Conservation (phyloP, 1,140 invertebrate genomes). For the Bombus superbus region DNA sequence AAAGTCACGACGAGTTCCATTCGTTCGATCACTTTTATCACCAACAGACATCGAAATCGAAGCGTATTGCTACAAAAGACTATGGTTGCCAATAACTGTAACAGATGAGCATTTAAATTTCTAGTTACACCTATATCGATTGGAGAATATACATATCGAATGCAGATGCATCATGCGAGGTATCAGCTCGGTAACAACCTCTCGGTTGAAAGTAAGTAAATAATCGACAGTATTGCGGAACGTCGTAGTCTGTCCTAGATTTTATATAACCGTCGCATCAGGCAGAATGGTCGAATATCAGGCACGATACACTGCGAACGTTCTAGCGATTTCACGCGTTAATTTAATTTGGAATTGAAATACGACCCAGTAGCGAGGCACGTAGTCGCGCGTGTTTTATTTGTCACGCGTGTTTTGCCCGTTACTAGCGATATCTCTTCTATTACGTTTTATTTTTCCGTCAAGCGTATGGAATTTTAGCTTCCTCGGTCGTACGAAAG, state of each 20-base stretch:
- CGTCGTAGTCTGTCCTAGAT: slow-evolving; percentile 21
- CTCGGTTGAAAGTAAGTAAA: slow-evolving; percentile 44
- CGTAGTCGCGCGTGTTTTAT: background rate
- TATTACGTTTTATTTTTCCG: too few species aligned
- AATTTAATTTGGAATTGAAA: slow-evolving; percentile 7
- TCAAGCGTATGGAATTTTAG: background rate
- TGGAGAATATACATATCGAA: background rate
- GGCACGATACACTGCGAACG: background rate
- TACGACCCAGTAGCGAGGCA: background rate
- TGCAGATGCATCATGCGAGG: background rate
- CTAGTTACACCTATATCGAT: background rate
- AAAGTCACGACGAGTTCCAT: too few species aligned
- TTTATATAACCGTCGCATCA: slow-evolving; percentile 33
- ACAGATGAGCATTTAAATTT: background rate
- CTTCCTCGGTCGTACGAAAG: too few species aligned
- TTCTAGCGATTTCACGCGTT: slow-evolving; percentile 12
- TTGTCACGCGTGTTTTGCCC: background rate
- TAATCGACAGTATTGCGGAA: slow-evolving; percentile 43
- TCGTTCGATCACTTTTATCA: background rate
- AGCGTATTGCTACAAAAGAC: background rate
- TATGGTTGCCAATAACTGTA: background rate
- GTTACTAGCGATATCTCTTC: background rate
- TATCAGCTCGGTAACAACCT: slow-evolving; percentile 4
- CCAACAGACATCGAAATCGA: too few species aligned
- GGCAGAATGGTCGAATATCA: background rate